Evolutionary conservation across 2,797 vertebrate species (phyloP).

Genomic region (Pteropus rufus): DNA sequence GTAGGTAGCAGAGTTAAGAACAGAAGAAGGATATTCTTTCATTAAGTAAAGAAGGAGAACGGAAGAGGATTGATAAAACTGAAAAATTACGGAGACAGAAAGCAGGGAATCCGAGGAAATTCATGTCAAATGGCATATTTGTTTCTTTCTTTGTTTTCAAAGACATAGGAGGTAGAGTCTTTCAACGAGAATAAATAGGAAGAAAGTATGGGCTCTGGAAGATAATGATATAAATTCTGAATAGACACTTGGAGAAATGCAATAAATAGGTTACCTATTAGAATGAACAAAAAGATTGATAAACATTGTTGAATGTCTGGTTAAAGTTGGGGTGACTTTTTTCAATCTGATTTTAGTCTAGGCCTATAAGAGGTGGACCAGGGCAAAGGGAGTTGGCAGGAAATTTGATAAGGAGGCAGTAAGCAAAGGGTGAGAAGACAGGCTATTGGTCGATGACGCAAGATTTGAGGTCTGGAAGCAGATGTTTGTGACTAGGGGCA

Average conservation of each 20-base stretch:
- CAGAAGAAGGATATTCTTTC: not conserved
- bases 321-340: not conserved
- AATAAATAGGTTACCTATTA: not conserved
- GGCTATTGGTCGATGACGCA: not conserved
- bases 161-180: not conserved
- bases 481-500: not conserved
- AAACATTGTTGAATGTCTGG: not conserved
- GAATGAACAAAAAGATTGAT: not conserved
- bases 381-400: not conserved
- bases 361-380: not conserved
- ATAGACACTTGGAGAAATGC: not conserved
- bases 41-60: not conserved
- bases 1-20: not conserved
- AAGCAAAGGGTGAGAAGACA: not conserved
- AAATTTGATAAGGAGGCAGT: not conserved
- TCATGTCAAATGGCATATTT: not conserved
- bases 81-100: not conserved
- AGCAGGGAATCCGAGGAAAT: not conserved
- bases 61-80: not conserved
- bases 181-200: not conserved
- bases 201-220: not conserved
- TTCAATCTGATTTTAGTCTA: not conserved
- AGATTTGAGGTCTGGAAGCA: not conserved
- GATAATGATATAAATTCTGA: not conserved
- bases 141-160: not conserved